phyloP scores from a whole-genome alignment of 2,888 invertebrate genomes.

The Mactromeris polynyma region DNA sequence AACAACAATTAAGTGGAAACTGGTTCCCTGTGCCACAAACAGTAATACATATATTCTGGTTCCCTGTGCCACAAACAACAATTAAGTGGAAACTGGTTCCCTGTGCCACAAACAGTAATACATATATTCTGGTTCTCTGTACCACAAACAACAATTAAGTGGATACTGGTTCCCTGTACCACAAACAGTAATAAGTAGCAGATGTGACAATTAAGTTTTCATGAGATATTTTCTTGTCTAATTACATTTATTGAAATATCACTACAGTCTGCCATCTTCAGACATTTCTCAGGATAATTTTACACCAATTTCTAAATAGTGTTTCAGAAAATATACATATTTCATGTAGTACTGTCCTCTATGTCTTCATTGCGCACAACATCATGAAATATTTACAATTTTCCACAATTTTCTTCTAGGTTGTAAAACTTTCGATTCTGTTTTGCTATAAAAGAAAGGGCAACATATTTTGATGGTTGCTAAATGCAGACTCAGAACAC shows the following conservation, averaged over 20 bases:
- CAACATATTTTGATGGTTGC: background rate
- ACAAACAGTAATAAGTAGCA: background rate
- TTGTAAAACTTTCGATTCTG: background rate
- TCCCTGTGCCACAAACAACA: too few relatives aligned
- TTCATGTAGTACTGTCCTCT: background rate
- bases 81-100: background rate
- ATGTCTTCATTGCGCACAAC: background rate
- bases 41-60: too few relatives aligned
- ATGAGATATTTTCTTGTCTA: background rate
- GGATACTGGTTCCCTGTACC: too few relatives aligned
- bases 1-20: too few relatives aligned
- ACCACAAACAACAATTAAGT: too few relatives aligned
- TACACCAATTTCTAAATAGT: slow-evolving; percentile 1
- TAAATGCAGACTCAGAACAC: too few relatives aligned
- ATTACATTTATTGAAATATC: background rate
- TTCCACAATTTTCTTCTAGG: background rate
- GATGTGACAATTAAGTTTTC: slow-evolving; percentile 5
- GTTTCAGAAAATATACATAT: slow-evolving; percentile 10
- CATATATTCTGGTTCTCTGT: too few relatives aligned
- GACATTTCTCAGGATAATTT: background rate
- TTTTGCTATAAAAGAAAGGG: background rate
- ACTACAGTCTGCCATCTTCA: background rate
- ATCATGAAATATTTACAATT: slow-evolving; percentile 2
- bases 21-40: too few relatives aligned
- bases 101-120: background rate